Evolutionary conservation across 2,113 vertebrate genomes (phyloP), one percentile per base, ranked within the genome.

Genomic region (Mesitornis unicolor): DNA sequence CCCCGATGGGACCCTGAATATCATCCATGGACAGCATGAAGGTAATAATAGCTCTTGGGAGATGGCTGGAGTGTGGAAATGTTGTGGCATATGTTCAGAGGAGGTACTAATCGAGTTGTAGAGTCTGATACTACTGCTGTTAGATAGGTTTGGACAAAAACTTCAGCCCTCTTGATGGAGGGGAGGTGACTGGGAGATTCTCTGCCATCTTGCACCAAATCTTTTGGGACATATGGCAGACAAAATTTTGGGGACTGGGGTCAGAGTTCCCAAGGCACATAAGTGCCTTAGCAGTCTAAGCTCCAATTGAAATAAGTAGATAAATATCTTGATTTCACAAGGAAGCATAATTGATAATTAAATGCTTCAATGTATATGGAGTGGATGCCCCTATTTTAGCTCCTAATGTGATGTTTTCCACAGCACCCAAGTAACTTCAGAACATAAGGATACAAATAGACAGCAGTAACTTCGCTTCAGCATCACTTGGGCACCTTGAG

Each of bases 21-120:
- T 99, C 95, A 99, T 99, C 91, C 99, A 99, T 10, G 99, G 99
- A 71, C 99, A 99, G 43, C 99, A 99, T 16, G 98, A 98, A 76
- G 99, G 99, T 99, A 97, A 96, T 71, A 56, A 24, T 22, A 53
- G 17, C 6, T 21, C 24, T 26, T 51, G 47, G 28, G n/a, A 89
- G 78, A 11, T 65, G 63, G 31, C 11, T 88, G 77, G 21, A 71
- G 28, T 59, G 24, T 67, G 2, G 21, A 22, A 38, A 11, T 40
- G 35, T 40, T 67, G 64, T 73, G 56, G 5, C 60, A 4, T 80
- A 13, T 40, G 47, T 56, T 91, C 73, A 69, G 26, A 26, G 74
- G 61, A 91, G 65, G 16, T 60, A 21, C 36, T 21, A 7, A 57
- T 24, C 45, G 28, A 47, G 26, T 9, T 79, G 69, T 53, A 53